These are phyloP conservation scores for Cebus imitator DNA, from an alignment of 2,113 vertebrate genomes.

Conservation along the genomic window DNA sequence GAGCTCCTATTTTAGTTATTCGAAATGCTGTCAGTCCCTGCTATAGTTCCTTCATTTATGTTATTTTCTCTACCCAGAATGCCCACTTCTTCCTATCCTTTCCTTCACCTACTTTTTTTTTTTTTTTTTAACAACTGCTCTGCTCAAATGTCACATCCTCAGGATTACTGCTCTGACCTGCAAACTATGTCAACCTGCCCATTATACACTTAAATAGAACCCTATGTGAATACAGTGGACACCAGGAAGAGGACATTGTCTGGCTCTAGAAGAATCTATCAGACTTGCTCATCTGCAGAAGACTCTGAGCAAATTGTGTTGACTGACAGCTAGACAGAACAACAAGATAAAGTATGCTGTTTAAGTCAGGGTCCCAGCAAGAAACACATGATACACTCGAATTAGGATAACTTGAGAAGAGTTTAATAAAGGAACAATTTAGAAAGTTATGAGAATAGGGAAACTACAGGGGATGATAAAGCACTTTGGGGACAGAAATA, in stretches of 20 bases:
- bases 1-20: background rate
- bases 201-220: background rate
- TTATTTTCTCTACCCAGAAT: background rate
- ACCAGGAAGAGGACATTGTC: background rate
- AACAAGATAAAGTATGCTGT: background rate
- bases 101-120: background rate
- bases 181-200: background rate
- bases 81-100: rapidly evolving
- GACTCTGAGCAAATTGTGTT: background rate
- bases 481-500: background rate
- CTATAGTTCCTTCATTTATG: background rate
- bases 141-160: background rate
- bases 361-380: background rate
- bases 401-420: background rate
- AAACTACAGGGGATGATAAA: background rate
- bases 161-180: background rate
- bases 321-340: background rate
- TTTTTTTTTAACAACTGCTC: background rate
- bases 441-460: background rate
- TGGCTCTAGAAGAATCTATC: background rate
- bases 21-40: background rate
- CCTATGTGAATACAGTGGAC: background rate
- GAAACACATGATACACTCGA: background rate
- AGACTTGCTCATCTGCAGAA: background rate
- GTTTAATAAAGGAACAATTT: background rate